Percentiles rank a stretch among this genome's conserved stretches.
These are phyloP conservation scores for Leptinotarsa lineolata DNA, from an alignment of 1,140 invertebrate genomes.

Conservation along the genomic window DNA sequence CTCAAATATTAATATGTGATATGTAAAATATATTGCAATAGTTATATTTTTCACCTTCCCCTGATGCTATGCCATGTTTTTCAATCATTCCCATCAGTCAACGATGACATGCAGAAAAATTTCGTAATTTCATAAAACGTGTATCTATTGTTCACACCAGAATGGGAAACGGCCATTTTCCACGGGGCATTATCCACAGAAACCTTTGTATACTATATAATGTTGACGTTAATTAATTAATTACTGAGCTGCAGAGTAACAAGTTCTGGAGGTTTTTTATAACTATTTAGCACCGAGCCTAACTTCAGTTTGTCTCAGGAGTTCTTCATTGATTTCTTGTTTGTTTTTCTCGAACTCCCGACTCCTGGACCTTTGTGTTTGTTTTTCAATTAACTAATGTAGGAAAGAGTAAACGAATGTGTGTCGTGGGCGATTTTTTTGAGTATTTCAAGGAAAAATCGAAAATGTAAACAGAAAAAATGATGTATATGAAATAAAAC, in stretches of 20 bases:
- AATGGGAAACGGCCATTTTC: neutral
- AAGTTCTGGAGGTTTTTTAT: constrained; percentile 1
- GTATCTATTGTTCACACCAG: neutral
- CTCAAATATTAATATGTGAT: too few species aligned
- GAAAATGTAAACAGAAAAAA: too few species aligned
- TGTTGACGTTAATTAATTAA: constrained; percentile 4
- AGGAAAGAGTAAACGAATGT: neutral
- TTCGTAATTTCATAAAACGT: too few species aligned
- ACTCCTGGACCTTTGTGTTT: constrained; percentile 6
- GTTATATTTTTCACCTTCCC: too few species aligned
- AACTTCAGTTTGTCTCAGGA: neutral
- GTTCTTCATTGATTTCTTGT: constrained; percentile 5
- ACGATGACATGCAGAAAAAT: too few species aligned
- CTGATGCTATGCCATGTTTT: too few species aligned
- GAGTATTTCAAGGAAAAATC: too few species aligned
- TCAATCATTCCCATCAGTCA: too few species aligned
- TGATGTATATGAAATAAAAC: too few species aligned
- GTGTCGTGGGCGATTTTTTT: neutral
- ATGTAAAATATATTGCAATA: too few species aligned
- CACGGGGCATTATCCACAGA: neutral
- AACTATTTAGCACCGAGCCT: constrained; percentile 2
- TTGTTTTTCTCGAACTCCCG: neutral
- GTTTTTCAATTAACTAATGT: neutral
- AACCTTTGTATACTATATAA: constrained; percentile 1
- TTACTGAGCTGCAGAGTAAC: constrained; percentile 1